These are phyloP conservation scores for Scaptomyza caliginosa DNA, from an alignment of 2,888 invertebrate species.

Conservation along the genomic window DNA sequence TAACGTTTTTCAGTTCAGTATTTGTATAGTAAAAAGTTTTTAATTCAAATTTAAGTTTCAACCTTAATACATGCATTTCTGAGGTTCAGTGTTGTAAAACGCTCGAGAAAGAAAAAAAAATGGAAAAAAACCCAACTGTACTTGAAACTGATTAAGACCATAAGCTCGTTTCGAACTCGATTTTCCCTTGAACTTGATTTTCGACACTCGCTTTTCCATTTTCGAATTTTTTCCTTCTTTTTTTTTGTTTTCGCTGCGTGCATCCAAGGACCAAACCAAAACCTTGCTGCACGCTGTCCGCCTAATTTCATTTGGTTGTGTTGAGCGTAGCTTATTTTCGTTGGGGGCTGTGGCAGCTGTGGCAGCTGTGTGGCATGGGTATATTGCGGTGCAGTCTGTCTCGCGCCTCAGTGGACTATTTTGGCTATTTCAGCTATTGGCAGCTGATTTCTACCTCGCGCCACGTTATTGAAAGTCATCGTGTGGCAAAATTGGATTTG, in stretches of 20 bases:
- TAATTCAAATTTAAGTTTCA: background rate
- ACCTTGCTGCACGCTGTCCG: constrained; percentile 27
- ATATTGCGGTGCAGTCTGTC: constrained; percentile 3
- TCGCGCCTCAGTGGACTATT: background rate
- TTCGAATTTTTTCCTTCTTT: too few species aligned
- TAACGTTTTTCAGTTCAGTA: background rate
- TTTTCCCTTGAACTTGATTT: background rate
- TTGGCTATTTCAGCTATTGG: constrained; percentile 4
- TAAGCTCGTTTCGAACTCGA: background rate
- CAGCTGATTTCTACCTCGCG: constrained; percentile 10
- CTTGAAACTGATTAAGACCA: background rate
- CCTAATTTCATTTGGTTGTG: constrained; percentile 60
- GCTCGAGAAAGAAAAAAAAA: background rate
- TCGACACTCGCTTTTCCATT: background rate
- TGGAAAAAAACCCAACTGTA: background rate
- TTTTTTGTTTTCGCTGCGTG: background rate
- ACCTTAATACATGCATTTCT: background rate
- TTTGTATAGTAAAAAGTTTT: background rate
- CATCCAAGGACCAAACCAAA: background rate
- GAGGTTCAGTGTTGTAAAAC: background rate
- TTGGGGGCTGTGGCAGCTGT: background rate
- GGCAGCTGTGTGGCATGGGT: background rate
- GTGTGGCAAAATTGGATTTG: constrained; percentile 30
- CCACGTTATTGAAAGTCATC: constrained; percentile 37
- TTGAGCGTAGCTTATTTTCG: background rate